phyloP scores from a whole-genome alignment of 2,888 invertebrate genomes.

The Lysandra coridon region DNA sequence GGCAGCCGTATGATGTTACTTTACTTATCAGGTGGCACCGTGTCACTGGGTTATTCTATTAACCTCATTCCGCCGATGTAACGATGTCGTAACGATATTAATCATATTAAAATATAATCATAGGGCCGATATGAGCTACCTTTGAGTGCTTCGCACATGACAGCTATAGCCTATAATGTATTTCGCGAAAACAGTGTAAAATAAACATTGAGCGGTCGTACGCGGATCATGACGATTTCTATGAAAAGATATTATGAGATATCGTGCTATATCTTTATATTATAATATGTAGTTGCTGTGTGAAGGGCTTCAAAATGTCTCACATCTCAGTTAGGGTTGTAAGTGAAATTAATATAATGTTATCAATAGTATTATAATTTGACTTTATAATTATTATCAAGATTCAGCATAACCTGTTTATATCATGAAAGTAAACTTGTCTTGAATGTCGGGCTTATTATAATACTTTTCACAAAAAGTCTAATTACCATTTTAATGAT shows the following conservation, averaged over 20 bases:
- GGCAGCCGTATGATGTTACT: not conserved
- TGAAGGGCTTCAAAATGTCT: no score
- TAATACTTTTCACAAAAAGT: not conserved
- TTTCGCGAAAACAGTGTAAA: not conserved
- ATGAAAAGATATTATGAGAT: no score
- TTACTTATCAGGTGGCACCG: not conserved
- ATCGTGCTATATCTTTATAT: no score
- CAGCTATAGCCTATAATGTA: not conserved
- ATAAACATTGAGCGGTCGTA: no score
- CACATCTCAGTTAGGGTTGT: no score
- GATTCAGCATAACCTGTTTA: not conserved
- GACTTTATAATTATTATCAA: not conserved
- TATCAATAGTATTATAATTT: not conserved
- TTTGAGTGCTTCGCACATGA: not conserved
- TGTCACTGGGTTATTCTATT: conserved; percentile 7
- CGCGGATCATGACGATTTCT: no score
- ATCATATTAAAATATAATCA: not conserved
- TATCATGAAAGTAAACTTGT: not conserved
- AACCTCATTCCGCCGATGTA: not conserved
- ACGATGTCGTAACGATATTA: conserved; percentile 3
- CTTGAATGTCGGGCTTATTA: not conserved
- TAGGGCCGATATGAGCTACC: not conserved
- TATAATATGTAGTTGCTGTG: no score
- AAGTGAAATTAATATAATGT: no score
- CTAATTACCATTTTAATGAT: not conserved